Evolutionary conservation across 2,113 vertebrate genomes (phyloP), one percentile per base, ranked within the genome.

Genomic region (Charadrius vociferus): DNA sequence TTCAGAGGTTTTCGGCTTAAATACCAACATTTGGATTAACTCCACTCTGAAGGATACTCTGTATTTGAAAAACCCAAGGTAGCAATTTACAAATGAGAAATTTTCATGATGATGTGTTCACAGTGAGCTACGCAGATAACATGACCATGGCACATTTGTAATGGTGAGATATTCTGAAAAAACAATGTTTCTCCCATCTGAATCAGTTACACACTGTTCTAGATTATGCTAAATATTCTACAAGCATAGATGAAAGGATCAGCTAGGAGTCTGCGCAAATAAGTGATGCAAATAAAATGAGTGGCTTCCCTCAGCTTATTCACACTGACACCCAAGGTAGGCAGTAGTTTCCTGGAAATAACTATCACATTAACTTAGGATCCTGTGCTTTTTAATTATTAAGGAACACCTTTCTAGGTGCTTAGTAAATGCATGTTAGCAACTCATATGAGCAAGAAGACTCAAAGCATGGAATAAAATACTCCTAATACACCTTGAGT

Each of bases 281-380:
- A 86, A n/a, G 3, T 18, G 16, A 43, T 22, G 30, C 1, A 62
- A 77, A 73, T 75, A 61, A 75, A 77, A 43, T 13, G 4, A 26
- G 7, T 32, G 9, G 10, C 22, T 15, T n/a, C 14, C 12, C 5
- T 91, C 27, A 56, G 8, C 10, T 6, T 37, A 5, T 43, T 29
- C 0, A 0, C 14, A 20, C 12, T 43, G 37, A 59, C 7, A 43
- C 4, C 2, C 26, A 79, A 43, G n/a, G 22, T 26, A 80, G 23
- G 5, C 19, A 43, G 12, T 47, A 47, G 16, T n/a, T 65, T 52
- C 17, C 37, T 83, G n/a, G 52, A 72, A 82, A 55, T 8, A 29
- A 24, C 22, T 43, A 34, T 21, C 19, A 30, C 2, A 16, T 56
- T 93, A 56, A 15, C 18, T 56, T 47, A 47, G 21, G 30, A 41